Conservation (phyloP, 2,113 vertebrate genomes). For the Melanerpes formicivorus region DNA sequence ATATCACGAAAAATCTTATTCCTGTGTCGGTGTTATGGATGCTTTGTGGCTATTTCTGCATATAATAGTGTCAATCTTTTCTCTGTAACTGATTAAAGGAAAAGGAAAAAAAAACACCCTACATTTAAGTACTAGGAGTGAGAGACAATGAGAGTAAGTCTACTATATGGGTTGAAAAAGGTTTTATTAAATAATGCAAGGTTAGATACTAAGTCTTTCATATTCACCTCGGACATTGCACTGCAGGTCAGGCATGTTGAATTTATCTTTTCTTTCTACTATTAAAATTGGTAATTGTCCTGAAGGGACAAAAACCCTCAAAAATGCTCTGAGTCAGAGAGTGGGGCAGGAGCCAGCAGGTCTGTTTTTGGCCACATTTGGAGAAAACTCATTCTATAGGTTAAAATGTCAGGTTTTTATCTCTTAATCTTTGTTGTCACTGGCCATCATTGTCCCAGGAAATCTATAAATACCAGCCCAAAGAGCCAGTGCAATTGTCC, state of each 20-base stretch:
- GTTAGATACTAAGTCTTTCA: neutral
- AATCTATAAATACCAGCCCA: too few relatives aligned
- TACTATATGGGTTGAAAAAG: neutral
- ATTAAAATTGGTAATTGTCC: neutral
- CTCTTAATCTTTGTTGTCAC: too few relatives aligned
- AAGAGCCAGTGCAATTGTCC: too few relatives aligned
- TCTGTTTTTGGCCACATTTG: too few relatives aligned
- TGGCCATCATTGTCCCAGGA: too few relatives aligned
- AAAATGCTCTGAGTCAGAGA: too few relatives aligned
- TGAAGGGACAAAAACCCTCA: too few relatives aligned
- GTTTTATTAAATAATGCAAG: neutral
- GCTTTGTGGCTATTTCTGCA: neutral
- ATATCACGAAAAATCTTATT: neutral
- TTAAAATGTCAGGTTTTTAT: too few relatives aligned
- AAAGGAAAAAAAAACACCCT: neutral
- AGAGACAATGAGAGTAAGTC: neutral
- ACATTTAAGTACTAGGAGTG: neutral
- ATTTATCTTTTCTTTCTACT: neutral
- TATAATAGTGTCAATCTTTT: neutral
- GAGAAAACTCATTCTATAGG: too few relatives aligned
- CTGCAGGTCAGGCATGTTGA: neutral
- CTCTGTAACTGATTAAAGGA: neutral
- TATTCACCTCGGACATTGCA: slow-evolving; percentile 7
- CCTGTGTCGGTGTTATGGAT: neutral
- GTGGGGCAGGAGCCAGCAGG: too few relatives aligned